phyloP scores from a whole-genome alignment of 2,113 vertebrate species.

The Halichoerus grypus region DNA sequence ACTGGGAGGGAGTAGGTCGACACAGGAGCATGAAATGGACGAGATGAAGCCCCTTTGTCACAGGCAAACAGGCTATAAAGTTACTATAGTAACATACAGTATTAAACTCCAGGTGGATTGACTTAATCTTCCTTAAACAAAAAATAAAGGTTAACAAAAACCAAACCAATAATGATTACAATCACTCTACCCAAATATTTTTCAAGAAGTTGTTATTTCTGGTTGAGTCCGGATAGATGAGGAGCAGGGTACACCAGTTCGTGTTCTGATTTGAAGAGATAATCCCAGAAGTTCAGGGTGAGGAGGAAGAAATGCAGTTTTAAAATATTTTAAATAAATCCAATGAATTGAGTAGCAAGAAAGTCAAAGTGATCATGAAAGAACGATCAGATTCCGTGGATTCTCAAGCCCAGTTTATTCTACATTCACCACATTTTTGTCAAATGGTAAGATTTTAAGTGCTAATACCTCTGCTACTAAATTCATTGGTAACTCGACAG shows the following conservation, averaged over 20 bases:
- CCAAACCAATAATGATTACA: conserved; percentile 88
- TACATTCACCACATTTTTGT: background rate
- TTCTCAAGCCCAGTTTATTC: background rate
- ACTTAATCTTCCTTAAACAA: conserved; percentile 91
- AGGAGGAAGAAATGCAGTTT: conserved; percentile 31
- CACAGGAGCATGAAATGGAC: conserved; percentile 92
- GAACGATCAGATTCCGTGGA: background rate
- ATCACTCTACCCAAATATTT: conserved; percentile 84
- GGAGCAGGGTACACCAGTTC: background rate
- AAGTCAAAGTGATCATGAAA: conserved; percentile 62
- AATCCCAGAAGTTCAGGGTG: conserved; percentile 40
- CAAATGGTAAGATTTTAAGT: background rate
- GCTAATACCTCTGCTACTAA: background rate
- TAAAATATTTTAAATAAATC: conserved; percentile 9
- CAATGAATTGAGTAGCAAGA: background rate
- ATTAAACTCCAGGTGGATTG: conserved; percentile 92
- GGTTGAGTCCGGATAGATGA: conserved; percentile 73
- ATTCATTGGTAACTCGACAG: background rate
- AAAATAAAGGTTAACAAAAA: conserved; percentile 88
- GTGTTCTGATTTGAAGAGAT: conserved; percentile 29
- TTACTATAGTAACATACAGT: conserved; percentile 96
- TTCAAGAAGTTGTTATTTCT: conserved; percentile 83
- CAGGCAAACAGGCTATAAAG: conserved; percentile 92
- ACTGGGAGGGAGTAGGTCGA: conserved; percentile 91
- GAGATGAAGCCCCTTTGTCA: conserved; percentile 94